These are phyloP conservation scores for Halcyon smyrnensis DNA, from an alignment of 2,797 vertebrate genomes.

Conservation along the genomic window DNA sequence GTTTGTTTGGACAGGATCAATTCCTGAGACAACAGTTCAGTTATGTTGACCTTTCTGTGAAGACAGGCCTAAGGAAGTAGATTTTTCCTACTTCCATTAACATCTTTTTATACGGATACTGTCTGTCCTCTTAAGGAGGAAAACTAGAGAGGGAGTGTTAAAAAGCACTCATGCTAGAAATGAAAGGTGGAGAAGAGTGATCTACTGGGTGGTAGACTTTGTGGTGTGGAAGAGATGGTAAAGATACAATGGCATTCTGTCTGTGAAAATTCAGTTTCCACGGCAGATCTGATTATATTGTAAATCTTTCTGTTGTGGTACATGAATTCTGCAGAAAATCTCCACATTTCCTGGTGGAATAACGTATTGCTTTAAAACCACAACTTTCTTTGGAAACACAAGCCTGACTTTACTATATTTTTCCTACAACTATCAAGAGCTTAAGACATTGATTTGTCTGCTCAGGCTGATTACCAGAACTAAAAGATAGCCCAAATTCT, in stretches of 20 bases:
- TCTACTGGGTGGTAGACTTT: background rate
- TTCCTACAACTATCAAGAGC: background rate
- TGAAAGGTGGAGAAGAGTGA: background rate
- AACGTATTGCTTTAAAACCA: background rate
- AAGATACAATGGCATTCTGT: background rate
- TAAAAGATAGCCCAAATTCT: background rate
- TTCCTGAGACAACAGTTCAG: background rate
- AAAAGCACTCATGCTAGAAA: background rate
- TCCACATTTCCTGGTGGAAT: background rate
- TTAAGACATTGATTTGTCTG: constrained; percentile 22
- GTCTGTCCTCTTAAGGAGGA: background rate
- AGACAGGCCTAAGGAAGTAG: background rate
- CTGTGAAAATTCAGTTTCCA: background rate
- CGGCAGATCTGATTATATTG: background rate
- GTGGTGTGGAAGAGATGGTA: background rate
- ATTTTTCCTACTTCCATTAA: background rate
- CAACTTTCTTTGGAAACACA: background rate
- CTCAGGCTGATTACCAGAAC: background rate
- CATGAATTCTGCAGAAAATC: constrained; percentile 1
- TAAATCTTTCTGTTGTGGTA: background rate
- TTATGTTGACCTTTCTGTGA: background rate
- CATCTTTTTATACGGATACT: background rate
- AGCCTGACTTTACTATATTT: background rate
- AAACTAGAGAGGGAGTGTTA: background rate
- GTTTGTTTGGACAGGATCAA: background rate